Evolutionary conservation across 2,797 vertebrate species (phyloP).

Genomic region (Leontocebus nigricollis): DNA sequence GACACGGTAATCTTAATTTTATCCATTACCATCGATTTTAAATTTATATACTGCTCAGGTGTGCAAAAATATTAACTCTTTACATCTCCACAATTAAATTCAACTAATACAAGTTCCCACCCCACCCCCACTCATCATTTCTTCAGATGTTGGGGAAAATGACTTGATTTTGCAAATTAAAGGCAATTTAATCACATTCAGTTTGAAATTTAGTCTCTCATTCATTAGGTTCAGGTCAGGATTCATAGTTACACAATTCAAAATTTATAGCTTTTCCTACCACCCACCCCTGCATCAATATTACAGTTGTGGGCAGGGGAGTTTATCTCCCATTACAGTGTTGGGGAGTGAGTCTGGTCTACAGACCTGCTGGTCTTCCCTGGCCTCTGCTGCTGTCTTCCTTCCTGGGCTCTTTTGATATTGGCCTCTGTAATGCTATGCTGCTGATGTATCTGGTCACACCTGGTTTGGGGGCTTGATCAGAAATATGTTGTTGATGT

Average conservation of each 20-base stretch:
- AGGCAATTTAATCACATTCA: not conserved
- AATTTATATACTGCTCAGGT: not conserved
- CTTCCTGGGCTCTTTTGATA: not conserved
- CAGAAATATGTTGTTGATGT: not conserved
- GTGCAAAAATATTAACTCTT: not conserved
- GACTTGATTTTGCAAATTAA: not conserved
- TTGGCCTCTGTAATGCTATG: not conserved
- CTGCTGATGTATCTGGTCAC: not conserved
- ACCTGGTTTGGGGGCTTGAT: not conserved
- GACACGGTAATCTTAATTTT: not conserved
- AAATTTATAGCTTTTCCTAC: not conserved
- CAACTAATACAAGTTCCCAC: not conserved
- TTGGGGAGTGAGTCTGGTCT: not conserved
- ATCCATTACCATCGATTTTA: not conserved
- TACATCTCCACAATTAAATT: not conserved
- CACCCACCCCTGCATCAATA: not conserved
- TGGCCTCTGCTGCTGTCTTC: not conserved
- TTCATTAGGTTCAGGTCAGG: not conserved
- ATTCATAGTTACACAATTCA: not conserved
- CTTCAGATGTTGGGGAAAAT: not conserved
- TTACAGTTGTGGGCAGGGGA: not conserved
- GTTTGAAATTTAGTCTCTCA: not conserved
- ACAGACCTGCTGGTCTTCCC: not conserved
- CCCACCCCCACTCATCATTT: not conserved
- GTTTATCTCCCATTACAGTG: not conserved